Evolutionary conservation across 2,797 vertebrate genomes (phyloP).

Genomic region (Limosa lapponica): DNA sequence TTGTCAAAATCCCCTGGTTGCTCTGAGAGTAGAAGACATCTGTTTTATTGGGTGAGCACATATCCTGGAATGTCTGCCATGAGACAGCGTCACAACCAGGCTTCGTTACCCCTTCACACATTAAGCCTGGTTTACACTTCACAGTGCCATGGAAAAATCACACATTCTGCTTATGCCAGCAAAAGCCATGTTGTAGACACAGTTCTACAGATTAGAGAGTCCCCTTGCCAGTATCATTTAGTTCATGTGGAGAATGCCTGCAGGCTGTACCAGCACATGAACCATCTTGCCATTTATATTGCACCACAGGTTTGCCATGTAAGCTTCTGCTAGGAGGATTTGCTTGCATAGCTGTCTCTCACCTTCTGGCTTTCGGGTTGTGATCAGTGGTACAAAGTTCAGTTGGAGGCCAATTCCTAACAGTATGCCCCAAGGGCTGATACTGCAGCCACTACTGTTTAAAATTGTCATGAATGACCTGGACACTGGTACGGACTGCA

Average conservation of each 20-base stretch:
- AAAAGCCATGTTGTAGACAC: neutral
- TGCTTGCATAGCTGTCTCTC: neutral
- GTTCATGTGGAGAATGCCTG: neutral
- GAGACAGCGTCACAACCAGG: neutral
- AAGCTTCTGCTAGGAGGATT: neutral
- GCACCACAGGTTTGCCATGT: neutral
- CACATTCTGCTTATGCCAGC: neutral
- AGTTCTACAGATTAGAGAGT: neutral
- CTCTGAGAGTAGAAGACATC: slow-evolving; percentile 28
- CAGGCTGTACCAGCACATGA: neutral
- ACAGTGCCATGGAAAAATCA: neutral
- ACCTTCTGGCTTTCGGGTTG: fast-evolving
- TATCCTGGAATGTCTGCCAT: slow-evolving; percentile 37
- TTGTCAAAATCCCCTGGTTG: slow-evolving; percentile 22
- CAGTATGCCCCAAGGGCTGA: fast-evolving
- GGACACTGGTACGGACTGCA: neutral
- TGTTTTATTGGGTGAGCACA: slow-evolving; percentile 24
- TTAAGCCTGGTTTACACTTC: neutral
- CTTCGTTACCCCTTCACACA: neutral
- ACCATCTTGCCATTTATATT: neutral
- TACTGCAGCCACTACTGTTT: neutral
- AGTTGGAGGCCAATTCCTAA: neutral
- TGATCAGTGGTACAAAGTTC: neutral
- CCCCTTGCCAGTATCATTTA: neutral
- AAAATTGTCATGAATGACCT: fast-evolving